Conservation (phyloP, 2,888 invertebrate species). For the Trachelus troglodyta region DNA sequence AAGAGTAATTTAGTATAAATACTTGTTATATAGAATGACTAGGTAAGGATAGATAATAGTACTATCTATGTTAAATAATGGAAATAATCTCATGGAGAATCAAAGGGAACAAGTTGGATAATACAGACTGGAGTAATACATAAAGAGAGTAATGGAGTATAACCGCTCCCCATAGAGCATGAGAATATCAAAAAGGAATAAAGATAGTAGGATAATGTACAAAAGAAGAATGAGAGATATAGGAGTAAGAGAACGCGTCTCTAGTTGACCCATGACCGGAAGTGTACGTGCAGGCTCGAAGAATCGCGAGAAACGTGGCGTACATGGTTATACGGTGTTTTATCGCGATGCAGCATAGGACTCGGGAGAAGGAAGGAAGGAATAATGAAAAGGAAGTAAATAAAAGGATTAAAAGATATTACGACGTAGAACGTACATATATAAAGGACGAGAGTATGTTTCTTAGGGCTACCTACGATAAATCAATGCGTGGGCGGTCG, state of each 20-base stretch:
- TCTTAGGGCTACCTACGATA: slow-evolving; percentile 27
- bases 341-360: slow-evolving; percentile 3
- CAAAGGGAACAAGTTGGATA: no score
- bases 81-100: no score
- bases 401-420: slow-evolving; percentile 9
- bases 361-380: neutral
- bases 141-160: no score
- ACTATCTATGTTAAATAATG: no score
- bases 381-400: slow-evolving; percentile 4
- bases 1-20: no score
- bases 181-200: slow-evolving; percentile 7
- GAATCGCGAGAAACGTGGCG: slow-evolving; percentile 4
- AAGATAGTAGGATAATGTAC: slow-evolving; percentile 1
- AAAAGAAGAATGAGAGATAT: slow-evolving; percentile 13
- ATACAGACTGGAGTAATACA: no score
- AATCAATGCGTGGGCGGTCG: slow-evolving; percentile 47
- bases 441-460: slow-evolving; percentile 6
- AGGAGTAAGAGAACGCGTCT: slow-evolving; percentile 17
- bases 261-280: slow-evolving; percentile 45
- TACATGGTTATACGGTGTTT: slow-evolving; percentile 4
- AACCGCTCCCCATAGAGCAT: no score
- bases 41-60: no score
- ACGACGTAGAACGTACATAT: slow-evolving; percentile 1
- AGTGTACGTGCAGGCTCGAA: slow-evolving; percentile 34
- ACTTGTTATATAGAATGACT: no score